phyloP scores from a whole-genome alignment of 2,888 invertebrate genomes.

The Harpalus rufipes region DNA sequence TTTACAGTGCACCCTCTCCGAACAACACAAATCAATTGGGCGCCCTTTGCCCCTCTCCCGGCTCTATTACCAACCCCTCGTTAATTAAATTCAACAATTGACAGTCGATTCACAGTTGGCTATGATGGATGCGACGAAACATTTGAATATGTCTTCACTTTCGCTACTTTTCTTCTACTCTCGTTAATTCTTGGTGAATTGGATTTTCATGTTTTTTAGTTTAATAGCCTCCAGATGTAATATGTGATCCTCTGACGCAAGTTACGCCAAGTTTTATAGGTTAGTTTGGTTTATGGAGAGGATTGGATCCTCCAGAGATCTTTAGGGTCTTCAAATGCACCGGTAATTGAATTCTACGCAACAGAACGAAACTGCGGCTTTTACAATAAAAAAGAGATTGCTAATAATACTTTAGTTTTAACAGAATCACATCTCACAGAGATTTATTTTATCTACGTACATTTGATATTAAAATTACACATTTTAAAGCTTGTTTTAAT shows the following conservation, averaged over 20 bases:
- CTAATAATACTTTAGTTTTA: background rate
- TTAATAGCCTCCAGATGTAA: constrained; percentile 47
- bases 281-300: constrained; percentile 34
- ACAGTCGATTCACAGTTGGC: constrained; percentile 43
- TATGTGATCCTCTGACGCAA: constrained; percentile 42
- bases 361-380: background rate
- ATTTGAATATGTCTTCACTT: constrained; percentile 14
- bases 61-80: constrained; percentile 29
- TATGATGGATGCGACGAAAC: constrained; percentile 40
- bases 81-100: constrained; percentile 64
- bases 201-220: constrained; percentile 38
- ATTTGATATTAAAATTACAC: too few relatives aligned
- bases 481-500: too few relatives aligned
- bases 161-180: constrained; percentile 7
- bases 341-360: constrained; percentile 23
- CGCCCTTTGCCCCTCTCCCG: background rate
- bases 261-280: constrained; percentile 47
- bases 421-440: background rate
- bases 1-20: background rate
- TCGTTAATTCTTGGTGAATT: constrained; percentile 34
- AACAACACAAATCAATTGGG: constrained; percentile 37
- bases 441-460: too few relatives aligned
- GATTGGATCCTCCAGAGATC: constrained; percentile 10
- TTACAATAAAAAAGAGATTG: background rate
- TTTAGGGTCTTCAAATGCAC: constrained; percentile 1